Evolutionary conservation across 2,888 invertebrate species (phyloP), one percentile per base, ranked within the genome.

Genomic region (Dynastes maya): DNA sequence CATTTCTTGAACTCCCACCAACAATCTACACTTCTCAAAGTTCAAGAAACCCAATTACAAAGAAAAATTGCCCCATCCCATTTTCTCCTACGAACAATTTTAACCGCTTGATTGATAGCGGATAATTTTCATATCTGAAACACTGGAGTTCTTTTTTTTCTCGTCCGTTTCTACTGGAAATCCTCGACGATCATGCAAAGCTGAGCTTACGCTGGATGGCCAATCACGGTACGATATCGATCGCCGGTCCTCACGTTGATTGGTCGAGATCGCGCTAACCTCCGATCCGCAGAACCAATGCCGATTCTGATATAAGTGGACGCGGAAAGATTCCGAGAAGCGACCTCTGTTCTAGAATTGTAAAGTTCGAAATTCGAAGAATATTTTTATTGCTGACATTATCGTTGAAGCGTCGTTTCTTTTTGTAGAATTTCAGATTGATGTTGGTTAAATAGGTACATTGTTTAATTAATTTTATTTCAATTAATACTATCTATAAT

Each of bases 111-210:
- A 65, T 65, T 65, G 40, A 65, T 65, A 4, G 37, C n/a, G 40
- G n/a, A 65, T 65, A 40, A 65, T 65, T 65, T 65, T 40, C 65
- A 65, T 65, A 40, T 65, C 65, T 65, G 16, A 37, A 65, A 16
- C 65, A 40, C 40, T 40, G 9, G 32, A 40, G n/a, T 65, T 65
- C 16, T 22, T n/a, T 55, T 65, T 16, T 65, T 65, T 65, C 40
- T 65, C 65, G 37, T 40, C 8, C 65, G 32, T 27, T 32, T 11
- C 11, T 29, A 65, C 37, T 40, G 65, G 40, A 40, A 65, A 65
- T 40, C 29, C 16, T 65, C 32, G n/a, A 6, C 32, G 40, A 65
- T 65, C 65, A 65, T 65, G 65, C 65, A 65, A 65, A 65, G 37
- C 16, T 40, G 65, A 65, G 40, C 40, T 65, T 65, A 32, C 37